Evolutionary conservation across 2,113 vertebrate species (phyloP).

Genomic region (Pantherophis guttatus): DNA sequence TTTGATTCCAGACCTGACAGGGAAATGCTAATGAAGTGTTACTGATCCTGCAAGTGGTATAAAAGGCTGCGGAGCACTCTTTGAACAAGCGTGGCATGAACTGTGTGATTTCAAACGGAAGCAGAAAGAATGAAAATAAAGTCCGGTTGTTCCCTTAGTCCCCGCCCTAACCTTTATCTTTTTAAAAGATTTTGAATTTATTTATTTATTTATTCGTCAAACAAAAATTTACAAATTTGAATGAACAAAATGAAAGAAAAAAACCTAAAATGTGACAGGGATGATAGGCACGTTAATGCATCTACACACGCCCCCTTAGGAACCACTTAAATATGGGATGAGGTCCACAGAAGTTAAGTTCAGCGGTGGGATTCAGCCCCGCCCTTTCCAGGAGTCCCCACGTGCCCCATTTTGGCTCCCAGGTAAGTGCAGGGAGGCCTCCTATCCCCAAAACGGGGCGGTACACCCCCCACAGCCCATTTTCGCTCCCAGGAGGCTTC

Average conservation of each 20-base stretch:
- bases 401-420: no score
- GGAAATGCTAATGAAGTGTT: neutral
- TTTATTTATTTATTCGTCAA: neutral
- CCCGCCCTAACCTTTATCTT: neutral
- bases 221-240: neutral
- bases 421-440: no score
- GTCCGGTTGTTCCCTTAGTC: neutral
- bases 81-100: neutral
- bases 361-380: no score
- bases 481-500: no score
- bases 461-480: no score
- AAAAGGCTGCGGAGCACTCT: neutral
- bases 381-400: no score
- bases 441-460: no score
- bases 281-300: neutral
- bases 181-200: neutral
- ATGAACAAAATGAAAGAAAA: neutral
- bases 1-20: neutral
- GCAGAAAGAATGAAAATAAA: neutral
- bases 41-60: neutral
- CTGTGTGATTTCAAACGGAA: neutral
- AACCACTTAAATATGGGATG: neutral
- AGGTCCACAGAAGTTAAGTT: neutral
- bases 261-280: neutral
- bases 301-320: neutral